phyloP scores from a whole-genome alignment of 2,888 invertebrate genomes.

The Chromoteleia sp. region DNA sequence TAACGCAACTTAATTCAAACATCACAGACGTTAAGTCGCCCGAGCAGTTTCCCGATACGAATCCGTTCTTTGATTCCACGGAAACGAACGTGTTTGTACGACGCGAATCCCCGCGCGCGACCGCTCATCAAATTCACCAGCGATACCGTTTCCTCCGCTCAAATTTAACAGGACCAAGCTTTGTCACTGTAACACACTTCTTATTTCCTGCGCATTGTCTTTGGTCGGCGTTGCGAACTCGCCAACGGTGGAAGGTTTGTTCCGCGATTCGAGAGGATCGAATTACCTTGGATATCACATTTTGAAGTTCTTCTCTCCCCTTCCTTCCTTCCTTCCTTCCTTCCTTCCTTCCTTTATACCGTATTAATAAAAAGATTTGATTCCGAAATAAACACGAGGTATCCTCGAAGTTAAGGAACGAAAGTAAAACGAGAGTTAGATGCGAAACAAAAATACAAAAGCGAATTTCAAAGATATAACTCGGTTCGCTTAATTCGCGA shows the following conservation, averaged over 20 bases:
- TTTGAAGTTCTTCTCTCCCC: too few species aligned
- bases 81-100: slow-evolving; percentile 6
- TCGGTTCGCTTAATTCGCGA: slow-evolving; percentile 5
- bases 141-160: slow-evolving; percentile 2
- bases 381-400: too few species aligned
- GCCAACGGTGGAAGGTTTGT: too few species aligned
- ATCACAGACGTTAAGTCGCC: slow-evolving; percentile 14
- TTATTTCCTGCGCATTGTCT: slow-evolving; percentile 19
- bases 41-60: slow-evolving; percentile 2
- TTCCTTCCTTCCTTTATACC: too few species aligned
- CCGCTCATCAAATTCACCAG: slow-evolving; percentile 10
- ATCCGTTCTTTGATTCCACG: slow-evolving; percentile 14
- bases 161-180: slow-evolving; percentile 16
- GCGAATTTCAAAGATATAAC: not conserved
- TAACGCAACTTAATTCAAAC: slow-evolving; percentile 26
- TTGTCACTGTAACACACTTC: slow-evolving; percentile 17
- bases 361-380: too few species aligned
- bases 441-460: not conserved
- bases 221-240: too few species aligned
- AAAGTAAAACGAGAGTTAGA: not conserved
- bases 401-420: too few species aligned
- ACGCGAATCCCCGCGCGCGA: not conserved
- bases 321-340: too few species aligned
- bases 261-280: too few species aligned
- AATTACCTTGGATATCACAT: too few species aligned